Base-by-base conservation (phyloP, 2,113 vertebrate genomes). In the Esox niger region DNA sequence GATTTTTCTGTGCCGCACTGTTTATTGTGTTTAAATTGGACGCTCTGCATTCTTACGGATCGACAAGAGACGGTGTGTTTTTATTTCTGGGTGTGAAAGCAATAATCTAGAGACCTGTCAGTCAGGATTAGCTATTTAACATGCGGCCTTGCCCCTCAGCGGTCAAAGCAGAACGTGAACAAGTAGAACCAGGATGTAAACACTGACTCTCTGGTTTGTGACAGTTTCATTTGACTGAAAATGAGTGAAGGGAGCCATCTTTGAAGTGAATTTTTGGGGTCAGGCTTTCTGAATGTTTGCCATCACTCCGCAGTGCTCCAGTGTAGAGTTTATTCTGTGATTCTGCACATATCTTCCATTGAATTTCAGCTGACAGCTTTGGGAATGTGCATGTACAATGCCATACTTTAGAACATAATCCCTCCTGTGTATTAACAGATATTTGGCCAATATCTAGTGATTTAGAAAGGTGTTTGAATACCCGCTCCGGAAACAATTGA, bases 191-290 rank as follows among this genome's bases (percentile, higher is more conserved):
- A 26, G n/a, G n/a, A 56, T 29, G 58, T 66, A 54, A 59, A 67
- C 56, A 15, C 13, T 4, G 11, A 20, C 21, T 64, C 69, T 75
- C 69, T 69, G 58, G 31, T 64, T 10, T 52, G 70, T 78, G 73
- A 80, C 78, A 69, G 70, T 70, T 83, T 78, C 73, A 76, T 80
- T 74, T 80, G 57, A 74, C 38, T 43, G 38, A 75, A 15, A 17
- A 35, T 8, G 8, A 38, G 35, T 56, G 71, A 69, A 49, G 27
- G 30, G 69, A 56, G 43, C 21, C 8, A 62, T 55, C 54, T 52
- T 64, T 64, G 67, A 65, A 69, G 61, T 68, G 62, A 69, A 74
- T 68, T 60, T 38, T 69, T 64, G 54, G 47, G 63, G 55, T 77
- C 66, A 75, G 64, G 74, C 61, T 67, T 75, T 79, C 63, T 54